phyloP scores from a whole-genome alignment of 2,113 vertebrate genomes.

The Gambusia affinis region DNA sequence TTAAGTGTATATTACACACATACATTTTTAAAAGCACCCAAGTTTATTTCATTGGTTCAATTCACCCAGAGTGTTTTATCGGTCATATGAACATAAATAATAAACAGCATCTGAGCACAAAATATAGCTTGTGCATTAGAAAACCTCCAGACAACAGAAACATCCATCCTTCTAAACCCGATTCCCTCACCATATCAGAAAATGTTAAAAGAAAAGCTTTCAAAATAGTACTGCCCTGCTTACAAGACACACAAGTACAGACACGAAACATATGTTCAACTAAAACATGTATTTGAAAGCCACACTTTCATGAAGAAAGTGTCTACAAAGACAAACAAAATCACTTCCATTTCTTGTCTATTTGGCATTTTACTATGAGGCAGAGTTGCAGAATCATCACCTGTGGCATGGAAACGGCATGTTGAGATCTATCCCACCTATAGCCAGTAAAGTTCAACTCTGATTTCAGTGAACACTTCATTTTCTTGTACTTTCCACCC shows the following conservation, averaged over 20 bases:
- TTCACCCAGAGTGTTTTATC: background rate
- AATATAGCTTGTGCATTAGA: background rate
- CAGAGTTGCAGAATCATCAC: background rate
- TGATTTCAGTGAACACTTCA: constrained; percentile 30
- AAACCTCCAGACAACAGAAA: background rate
- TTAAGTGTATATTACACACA: background rate
- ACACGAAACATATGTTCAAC: background rate
- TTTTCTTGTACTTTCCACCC: constrained; percentile 39
- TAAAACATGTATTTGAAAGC: background rate
- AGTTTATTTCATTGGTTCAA: background rate
- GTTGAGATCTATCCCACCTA: background rate
- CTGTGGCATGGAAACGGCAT: background rate
- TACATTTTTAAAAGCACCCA: background rate
- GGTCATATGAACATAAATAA: background rate
- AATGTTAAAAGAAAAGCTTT: background rate
- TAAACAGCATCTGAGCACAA: background rate
- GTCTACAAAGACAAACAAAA: background rate
- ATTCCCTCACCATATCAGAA: background rate
- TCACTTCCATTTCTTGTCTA: background rate
- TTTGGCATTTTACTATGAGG: background rate
- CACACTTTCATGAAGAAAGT: background rate
- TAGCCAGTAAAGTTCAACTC: constrained; percentile 17
- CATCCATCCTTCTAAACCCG: background rate
- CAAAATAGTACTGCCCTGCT: background rate
- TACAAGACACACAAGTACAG: background rate